Evolutionary conservation across 2,113 vertebrate genomes (phyloP).

Genomic region (Sander vitreus): DNA sequence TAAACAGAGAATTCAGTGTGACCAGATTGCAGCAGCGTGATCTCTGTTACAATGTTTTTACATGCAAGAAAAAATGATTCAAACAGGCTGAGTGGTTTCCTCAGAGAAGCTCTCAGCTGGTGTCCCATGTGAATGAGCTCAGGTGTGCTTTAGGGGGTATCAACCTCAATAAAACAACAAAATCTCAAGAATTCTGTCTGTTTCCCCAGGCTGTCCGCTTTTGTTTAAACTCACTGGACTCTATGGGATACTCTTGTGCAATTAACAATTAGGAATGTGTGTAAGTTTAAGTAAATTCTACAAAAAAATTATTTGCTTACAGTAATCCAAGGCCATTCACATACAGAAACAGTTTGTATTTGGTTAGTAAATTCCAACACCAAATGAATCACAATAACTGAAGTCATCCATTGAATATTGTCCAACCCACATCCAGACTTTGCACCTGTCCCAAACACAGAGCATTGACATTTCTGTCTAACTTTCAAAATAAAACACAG

Average conservation of each 20-base stretch:
- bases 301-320: constrained; percentile 17
- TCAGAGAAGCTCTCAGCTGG: constrained; percentile 42
- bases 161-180: constrained; percentile 36
- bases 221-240: constrained; percentile 25
- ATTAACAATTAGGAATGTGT: constrained; percentile 18
- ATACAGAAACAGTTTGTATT: neutral
- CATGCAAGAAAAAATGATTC: constrained; percentile 36
- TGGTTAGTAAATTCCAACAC: constrained; percentile 2
- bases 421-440: neutral
- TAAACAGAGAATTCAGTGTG: constrained; percentile 21
- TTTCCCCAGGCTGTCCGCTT: constrained; percentile 2
- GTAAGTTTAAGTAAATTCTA: neutral
- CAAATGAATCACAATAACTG: constrained; percentile 3
- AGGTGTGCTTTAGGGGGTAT: constrained; percentile 47
- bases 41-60: constrained; percentile 45
- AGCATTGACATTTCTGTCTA: constrained; percentile 1
- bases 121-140: constrained; percentile 52
- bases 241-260: constrained; percentile 11
- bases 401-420: neutral
- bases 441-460: constrained; percentile 11
- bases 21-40: constrained; percentile 15
- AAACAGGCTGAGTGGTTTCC: constrained; percentile 14
- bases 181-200: constrained; percentile 31
- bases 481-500: constrained; percentile 34
- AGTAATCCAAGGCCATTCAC: neutral